Percentiles rank a stretch among this genome's conserved stretches.
phyloP scores from a whole-genome alignment of 2,888 invertebrate genomes.

The Noctua janthe region DNA sequence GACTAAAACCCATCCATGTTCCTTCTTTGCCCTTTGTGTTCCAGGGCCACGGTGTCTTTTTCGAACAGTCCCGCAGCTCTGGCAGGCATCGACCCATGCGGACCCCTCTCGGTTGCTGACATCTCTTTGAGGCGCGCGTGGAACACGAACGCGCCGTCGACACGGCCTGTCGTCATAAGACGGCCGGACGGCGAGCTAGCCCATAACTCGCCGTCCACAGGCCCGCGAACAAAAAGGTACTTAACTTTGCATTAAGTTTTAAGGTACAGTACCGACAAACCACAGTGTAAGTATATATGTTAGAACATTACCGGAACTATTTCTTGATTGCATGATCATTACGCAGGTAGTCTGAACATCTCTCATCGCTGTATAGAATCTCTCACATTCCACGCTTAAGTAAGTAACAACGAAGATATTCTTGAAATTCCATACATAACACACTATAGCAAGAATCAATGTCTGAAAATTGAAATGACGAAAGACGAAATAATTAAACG shows the following conservation, averaged over 20 bases:
- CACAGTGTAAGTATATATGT: background rate
- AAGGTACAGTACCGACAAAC: background rate
- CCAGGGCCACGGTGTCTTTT: no score
- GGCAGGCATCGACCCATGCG: no score
- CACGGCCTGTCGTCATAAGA: no score
- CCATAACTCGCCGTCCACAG: no score
- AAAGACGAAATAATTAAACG: background rate
- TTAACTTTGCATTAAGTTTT: background rate
- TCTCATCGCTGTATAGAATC: conserved; percentile 12
- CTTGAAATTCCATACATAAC: conserved; percentile 7
- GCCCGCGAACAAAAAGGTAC: background rate
- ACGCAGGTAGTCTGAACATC: conserved; percentile 18
- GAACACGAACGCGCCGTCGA: no score
- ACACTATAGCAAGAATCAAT: background rate
- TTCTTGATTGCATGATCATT: background rate
- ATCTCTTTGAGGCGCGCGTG: no score
- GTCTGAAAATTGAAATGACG: background rate
- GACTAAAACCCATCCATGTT: no score
- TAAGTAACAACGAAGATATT: background rate
- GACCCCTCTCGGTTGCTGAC: no score
- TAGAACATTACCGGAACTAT: background rate
- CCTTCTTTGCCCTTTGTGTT: no score
- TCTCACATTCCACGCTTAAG: conserved; percentile 24
- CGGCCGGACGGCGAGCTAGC: no score
- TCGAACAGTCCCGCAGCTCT: no score